phyloP scores from a whole-genome alignment of 2,888 invertebrate genomes.

The Dexiosoma caninum region DNA sequence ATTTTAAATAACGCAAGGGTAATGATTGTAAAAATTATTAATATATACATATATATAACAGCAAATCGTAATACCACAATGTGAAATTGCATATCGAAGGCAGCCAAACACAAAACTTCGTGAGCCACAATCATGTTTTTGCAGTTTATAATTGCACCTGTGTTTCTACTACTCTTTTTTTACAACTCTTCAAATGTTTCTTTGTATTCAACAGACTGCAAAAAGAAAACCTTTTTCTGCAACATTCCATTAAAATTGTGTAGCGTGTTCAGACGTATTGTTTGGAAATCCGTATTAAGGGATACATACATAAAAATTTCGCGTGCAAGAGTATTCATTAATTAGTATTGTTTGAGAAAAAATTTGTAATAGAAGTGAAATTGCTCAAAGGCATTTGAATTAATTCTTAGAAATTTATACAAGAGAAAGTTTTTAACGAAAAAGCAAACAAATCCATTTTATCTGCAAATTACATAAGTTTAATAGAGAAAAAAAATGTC shows the following conservation, averaged over 20 bases:
- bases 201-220: neutral
- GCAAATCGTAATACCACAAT: too few relatives aligned
- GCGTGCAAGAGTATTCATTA: slow-evolving; percentile 13
- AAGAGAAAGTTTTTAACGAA: neutral
- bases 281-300: neutral
- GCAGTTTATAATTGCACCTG: neutral
- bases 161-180: neutral
- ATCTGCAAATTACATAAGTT: slow-evolving; percentile 57
- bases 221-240: slow-evolving; percentile 17
- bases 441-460: neutral
- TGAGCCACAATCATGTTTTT: too few relatives aligned
- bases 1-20: too few relatives aligned
- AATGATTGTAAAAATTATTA: too few relatives aligned
- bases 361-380: slow-evolving; percentile 5
- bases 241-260: slow-evolving; percentile 36
- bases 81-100: too few relatives aligned
- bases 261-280: slow-evolving; percentile 20
- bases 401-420: neutral
- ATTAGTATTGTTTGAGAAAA: slow-evolving; percentile 21
- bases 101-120: too few relatives aligned
- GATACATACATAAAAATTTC: slow-evolving; percentile 12
- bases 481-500: slow-evolving; percentile 34
- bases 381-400: neutral
- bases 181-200: neutral
- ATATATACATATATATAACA: too few relatives aligned